Evolutionary conservation across 2,113 vertebrate species (phyloP).

Genomic region (human): DNA sequence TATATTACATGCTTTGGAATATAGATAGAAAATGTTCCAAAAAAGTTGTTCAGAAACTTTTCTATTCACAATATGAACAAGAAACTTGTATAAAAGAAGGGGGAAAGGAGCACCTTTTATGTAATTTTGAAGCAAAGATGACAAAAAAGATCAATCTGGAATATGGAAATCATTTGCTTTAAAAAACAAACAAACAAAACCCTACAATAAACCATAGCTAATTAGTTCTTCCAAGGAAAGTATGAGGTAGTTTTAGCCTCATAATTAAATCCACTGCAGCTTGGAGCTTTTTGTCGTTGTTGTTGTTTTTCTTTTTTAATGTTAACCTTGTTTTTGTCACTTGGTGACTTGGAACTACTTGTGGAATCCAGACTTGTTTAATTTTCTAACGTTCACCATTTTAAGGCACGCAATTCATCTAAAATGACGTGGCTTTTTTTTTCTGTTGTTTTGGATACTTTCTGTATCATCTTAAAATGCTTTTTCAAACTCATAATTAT

Average conservation of each 20-base stretch:
- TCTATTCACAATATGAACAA: conserved; percentile 94
- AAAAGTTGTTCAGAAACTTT: conserved; percentile 87
- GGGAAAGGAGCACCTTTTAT: conserved; percentile 87
- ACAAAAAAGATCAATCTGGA: conserved; percentile 73
- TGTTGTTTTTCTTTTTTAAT: neutral
- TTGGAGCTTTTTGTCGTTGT: neutral
- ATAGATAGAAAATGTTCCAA: conserved; percentile 89
- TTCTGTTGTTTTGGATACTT: conserved; percentile 43
- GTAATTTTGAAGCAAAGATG: conserved; percentile 87
- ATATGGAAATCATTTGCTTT: conserved; percentile 57
- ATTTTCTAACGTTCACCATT: conserved; percentile 77
- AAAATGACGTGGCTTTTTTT: conserved; percentile 48
- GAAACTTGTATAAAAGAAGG: conserved; percentile 85
- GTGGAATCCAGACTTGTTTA: conserved; percentile 60
- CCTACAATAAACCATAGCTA: conserved; percentile 50
- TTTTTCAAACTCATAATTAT: neutral
- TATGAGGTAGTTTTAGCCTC: conserved; percentile 87
- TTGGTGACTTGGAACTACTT: conserved; percentile 53
- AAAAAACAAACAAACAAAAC: neutral
- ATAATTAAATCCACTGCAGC: conserved; percentile 73
- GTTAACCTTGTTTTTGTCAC: conserved; percentile 62
- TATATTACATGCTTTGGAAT: conserved; percentile 98
- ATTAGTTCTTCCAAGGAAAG: conserved; percentile 78
- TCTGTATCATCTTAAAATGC: conserved; percentile 75
- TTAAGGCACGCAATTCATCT: conserved; percentile 84